Evolutionary conservation across 2,113 vertebrate genomes (phyloP), one percentile per base, ranked within the genome.

Genomic region (Alligator mississippiensis): DNA sequence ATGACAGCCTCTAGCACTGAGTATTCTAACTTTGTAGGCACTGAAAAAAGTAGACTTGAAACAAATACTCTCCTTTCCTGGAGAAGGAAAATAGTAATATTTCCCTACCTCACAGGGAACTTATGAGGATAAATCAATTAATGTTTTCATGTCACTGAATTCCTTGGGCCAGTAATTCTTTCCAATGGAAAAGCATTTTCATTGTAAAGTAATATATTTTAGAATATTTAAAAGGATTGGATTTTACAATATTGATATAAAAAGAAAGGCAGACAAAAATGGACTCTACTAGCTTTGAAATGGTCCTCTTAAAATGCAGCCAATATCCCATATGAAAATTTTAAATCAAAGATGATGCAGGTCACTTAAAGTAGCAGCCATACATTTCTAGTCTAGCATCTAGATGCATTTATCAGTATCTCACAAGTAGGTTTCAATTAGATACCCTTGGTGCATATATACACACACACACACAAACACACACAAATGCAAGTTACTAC

Each of bases 311-410:
- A 89, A 90, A 38, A 85, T 17, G 62, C 75, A 82, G 80, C 47
- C 86, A 86, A 82, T 64, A 70, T 19, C 30, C 22, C 30, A 70
- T 22, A 6, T 11, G 68, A 38, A 70, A 70, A n/a, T 38, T 34
- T 34, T 10, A 70, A 19, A 70, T 47, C 47, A 47, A 47, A 47
- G 47, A 47, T 47, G 47, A 47, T 47, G 96, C 80, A 87, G 86
- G 68, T 87, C 63, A 91, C 77, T 59, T 89, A 63, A 92, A 92
- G 80, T 18, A 28, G 86, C 94, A 95, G 77, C 90, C 95, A 87
- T 83, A 75, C 77, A 28, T 83, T 91, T 91, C 79, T 96, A 82
- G 60, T 75, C 70, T 78, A 84, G 47, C 59, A 91, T 90, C 90
- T 92, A 95, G 58, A 57, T 90, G 82, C 25, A 64, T 82, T 88